Evolutionary conservation across 2,797 vertebrate genomes (phyloP), one percentile per base, ranked within the genome.

Genomic region (Acropternis orthonyx): DNA sequence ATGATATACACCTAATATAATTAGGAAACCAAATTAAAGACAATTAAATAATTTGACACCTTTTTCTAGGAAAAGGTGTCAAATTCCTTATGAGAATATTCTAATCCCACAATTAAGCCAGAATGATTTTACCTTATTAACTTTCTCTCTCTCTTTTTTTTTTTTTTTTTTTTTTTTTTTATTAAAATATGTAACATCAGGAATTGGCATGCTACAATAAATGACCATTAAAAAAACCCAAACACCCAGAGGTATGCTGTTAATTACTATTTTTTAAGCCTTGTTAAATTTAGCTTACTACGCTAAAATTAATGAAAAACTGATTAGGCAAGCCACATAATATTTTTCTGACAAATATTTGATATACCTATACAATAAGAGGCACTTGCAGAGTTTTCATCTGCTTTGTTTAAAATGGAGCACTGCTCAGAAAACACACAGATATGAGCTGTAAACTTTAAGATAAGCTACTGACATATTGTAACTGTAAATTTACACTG

Each of bases 11-110:
- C 37, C 23, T 76, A 65, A 73, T 43, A 58, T 82, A 46, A 73
- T 76, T 80, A 92, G 36, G 49, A 68, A 94, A 93, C 14, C 23
- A 87, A 81, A 95, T 43, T 81, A 69, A 92, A 59, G 48, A 41
- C 28, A 76, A 93, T 72, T 75, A 94, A 82, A 66, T 55, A 74
- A 90, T 39, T 78, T 79, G 18, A 87, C 89, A 22, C 8, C 16
- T 66, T 91, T 86, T 92, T 85, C 37, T 69, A 76, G 23, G n/a
- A 9, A 82, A 85, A 75, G 21, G 14, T 46, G 58, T 48, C 39
- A 44, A 84, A 78, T 72, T 92, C 37, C 27, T 78, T 69, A 85
- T 14, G n/a, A 91, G 17, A 30, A 28, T 73, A 79, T 62, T 89
- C 32, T 21, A 87, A 51, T 87, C 55, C 68, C 19, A 82, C 28